These are phyloP conservation scores for Emydura subglobosa DNA, from an alignment of 2,113 vertebrate genomes.

Conservation along the genomic window DNA sequence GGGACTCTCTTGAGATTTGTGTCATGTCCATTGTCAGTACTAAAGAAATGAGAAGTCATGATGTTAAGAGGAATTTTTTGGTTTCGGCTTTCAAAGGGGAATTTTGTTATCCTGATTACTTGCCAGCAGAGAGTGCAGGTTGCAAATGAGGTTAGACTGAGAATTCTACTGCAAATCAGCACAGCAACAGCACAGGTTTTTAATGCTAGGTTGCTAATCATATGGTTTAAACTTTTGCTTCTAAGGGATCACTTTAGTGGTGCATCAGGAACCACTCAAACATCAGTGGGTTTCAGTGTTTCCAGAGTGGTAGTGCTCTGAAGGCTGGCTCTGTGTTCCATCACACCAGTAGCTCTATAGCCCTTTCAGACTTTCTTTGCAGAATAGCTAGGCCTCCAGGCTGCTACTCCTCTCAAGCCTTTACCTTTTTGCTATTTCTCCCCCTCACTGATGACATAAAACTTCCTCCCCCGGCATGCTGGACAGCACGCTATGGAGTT, in stretches of 20 bases:
- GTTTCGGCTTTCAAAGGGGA: conserved; percentile 53
- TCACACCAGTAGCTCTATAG: not conserved
- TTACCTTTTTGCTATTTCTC: not conserved
- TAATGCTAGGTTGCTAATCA: conserved; percentile 7
- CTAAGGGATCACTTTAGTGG: not conserved
- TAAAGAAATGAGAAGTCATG: conserved; percentile 28
- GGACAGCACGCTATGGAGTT: not conserved
- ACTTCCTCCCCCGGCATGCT: not conserved
- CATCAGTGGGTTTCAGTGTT: not conserved
- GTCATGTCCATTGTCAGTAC: not conserved
- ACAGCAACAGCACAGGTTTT: conserved; percentile 13
- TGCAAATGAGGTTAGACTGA: conserved; percentile 42
- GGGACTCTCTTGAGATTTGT: not conserved
- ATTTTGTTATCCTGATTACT: conserved; percentile 51
- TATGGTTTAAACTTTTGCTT: not conserved
- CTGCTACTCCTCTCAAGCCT: not conserved
- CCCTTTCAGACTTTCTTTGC: not conserved
- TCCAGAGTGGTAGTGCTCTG: no score
- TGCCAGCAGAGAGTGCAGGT: conserved; percentile 35
- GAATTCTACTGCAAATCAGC: conserved; percentile 37
- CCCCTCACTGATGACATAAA: not conserved
- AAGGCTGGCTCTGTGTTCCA: not conserved
- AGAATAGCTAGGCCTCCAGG: not conserved
- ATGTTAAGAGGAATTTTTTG: conserved; percentile 38
- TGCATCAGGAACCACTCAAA: no score